Percentiles rank a stretch among this genome's conserved stretches.
Conservation (phyloP, 2,797 vertebrate genomes). For the Pogoniulus pusillus region DNA sequence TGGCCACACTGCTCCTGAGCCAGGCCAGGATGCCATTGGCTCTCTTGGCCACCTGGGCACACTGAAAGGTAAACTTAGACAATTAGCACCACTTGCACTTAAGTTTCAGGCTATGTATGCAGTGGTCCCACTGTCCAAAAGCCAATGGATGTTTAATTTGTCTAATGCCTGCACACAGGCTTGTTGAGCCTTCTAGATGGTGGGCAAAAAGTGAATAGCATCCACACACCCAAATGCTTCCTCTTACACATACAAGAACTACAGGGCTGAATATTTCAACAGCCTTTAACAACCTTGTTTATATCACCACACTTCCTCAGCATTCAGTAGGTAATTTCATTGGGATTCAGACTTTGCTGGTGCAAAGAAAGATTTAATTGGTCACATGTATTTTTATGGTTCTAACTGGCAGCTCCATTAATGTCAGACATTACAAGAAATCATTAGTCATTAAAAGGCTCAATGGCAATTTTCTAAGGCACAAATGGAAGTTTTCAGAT, state of each 20-base stretch:
- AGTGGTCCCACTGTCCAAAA: background rate
- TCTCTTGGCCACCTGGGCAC: too few relatives aligned
- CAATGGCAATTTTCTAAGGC: background rate
- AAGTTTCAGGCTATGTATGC: background rate
- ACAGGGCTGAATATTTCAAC: background rate
- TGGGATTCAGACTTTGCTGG: background rate
- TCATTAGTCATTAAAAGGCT: background rate
- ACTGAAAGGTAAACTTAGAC: background rate
- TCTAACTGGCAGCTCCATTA: background rate
- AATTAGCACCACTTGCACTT: background rate
- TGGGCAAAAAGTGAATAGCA: background rate
- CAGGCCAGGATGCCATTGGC: too few relatives aligned
- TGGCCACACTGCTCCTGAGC: too few relatives aligned
- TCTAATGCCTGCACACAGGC: background rate
- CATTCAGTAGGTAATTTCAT: background rate
- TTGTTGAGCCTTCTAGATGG: background rate
- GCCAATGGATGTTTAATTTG: background rate
- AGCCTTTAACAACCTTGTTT: background rate
- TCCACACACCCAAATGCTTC: background rate
- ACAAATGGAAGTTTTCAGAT: background rate
- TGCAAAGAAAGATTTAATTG: constrained; percentile 35
- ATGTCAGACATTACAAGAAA: constrained; percentile 1
- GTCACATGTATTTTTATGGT: background rate
- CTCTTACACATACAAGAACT: background rate
- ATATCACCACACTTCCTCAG: background rate